A percentile compares a stretch with the other conserved stretches of the same genome.
Conservation (phyloP, 2,888 invertebrate genomes). For the Meloe dianella region DNA sequence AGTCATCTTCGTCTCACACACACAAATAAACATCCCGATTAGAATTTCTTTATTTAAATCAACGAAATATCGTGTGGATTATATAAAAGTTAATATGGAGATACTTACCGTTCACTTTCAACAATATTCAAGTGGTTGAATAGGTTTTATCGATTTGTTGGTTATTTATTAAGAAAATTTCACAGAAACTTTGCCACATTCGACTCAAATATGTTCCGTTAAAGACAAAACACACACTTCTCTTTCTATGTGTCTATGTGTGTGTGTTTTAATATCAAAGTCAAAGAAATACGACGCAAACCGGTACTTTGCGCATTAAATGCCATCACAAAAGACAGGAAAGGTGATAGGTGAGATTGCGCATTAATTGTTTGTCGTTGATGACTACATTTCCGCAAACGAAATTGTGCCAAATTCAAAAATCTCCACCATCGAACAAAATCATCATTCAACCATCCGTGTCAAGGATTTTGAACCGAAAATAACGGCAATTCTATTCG, state of each 20-base stretch:
- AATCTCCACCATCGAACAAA: not conserved
- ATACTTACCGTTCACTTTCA: slow-evolving; percentile 42
- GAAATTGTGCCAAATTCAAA: not conserved
- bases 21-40: slow-evolving; percentile 22
- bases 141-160: slow-evolving; percentile 38
- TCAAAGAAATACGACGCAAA: slow-evolving; percentile 37
- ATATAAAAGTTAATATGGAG: not conserved
- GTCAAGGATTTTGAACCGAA: not conserved
- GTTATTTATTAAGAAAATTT: slow-evolving; percentile 37
- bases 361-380: not conserved
- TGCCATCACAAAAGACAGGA: slow-evolving; percentile 34
- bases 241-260: slow-evolving; percentile 33
- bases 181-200: slow-evolving; percentile 51
- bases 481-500: not conserved
- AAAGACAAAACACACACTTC: slow-evolving; percentile 44
- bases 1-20: slow-evolving; percentile 1
- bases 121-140: slow-evolving; percentile 45
- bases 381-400: not conserved
- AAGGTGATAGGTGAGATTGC: not conserved
- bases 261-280: not conserved
- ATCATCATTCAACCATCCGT: not conserved
- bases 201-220: slow-evolving; percentile 48
- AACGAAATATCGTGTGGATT: slow-evolving; percentile 33
- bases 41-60: slow-evolving; percentile 38
- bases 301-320: slow-evolving; percentile 52